These are phyloP conservation scores for Stigmatopora nigra DNA, from an alignment of 2,113 vertebrate genomes.

Conservation along the genomic window DNA sequence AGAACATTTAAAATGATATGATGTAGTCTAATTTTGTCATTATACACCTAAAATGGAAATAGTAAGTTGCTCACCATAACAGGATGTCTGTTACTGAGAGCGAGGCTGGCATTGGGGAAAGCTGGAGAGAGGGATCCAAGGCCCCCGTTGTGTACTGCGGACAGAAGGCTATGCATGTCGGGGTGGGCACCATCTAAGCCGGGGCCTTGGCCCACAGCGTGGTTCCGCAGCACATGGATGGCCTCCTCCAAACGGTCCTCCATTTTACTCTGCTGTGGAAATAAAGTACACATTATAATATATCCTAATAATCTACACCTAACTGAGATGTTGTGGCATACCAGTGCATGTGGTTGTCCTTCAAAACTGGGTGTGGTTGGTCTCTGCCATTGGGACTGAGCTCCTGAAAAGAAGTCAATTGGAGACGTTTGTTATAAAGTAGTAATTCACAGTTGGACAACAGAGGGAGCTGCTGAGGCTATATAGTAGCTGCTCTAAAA, in stretches of 20 bases:
- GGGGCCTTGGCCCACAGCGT: slow-evolving; percentile 83
- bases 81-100: slow-evolving; percentile 79
- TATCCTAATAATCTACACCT: background rate
- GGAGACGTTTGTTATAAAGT: background rate
- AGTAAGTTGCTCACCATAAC: slow-evolving; percentile 75
- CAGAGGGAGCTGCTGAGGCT: slow-evolving; percentile 58
- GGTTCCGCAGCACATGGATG: slow-evolving; percentile 91
- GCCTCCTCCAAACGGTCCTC: slow-evolving; percentile 96
- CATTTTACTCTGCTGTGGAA: slow-evolving; percentile 85
- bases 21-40: background rate
- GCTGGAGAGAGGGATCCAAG: slow-evolving; percentile 77
- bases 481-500: slow-evolving; percentile 10
- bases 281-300: background rate
- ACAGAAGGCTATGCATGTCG: slow-evolving; percentile 81
- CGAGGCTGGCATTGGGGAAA: slow-evolving; percentile 76
- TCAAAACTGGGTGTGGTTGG: slow-evolving; percentile 87
- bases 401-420: slow-evolving; percentile 57
- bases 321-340: slow-evolving; percentile 55
- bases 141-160: slow-evolving; percentile 71
- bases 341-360: slow-evolving; percentile 85
- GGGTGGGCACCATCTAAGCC: slow-evolving; percentile 69
- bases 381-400: slow-evolving; percentile 89
- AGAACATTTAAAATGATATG: background rate
- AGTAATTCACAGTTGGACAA: slow-evolving; percentile 35
- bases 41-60: slow-evolving; percentile 8